A percentile compares a stretch with the other conserved stretches of the same genome.
These are phyloP conservation scores for Calliphora vicina DNA, from an alignment of 1,140 invertebrate genomes.

Conservation along the genomic window DNA sequence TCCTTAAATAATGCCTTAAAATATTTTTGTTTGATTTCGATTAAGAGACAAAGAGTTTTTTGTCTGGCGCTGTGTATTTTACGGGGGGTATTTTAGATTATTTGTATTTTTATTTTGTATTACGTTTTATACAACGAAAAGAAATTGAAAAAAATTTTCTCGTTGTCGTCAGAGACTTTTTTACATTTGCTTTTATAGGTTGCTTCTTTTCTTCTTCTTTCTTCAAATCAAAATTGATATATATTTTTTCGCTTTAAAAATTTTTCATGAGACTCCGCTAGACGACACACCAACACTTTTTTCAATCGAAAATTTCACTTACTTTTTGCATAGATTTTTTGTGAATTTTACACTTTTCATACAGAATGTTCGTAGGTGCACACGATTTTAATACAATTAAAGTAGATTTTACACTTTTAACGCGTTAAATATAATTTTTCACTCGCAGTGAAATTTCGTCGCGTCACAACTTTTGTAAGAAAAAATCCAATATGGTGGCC, in stretches of 20 bases:
- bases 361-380: slow-evolving; percentile 49
- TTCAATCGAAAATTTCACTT: slow-evolving; percentile 46
- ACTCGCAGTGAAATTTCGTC: slow-evolving; percentile 43
- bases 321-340: slow-evolving; percentile 42
- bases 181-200: slow-evolving; percentile 21
- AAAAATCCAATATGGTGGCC: slow-evolving; percentile 50
- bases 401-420: slow-evolving; percentile 46
- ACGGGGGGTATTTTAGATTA: not conserved
- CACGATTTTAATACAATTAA: slow-evolving; percentile 53
- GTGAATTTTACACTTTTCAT: slow-evolving; percentile 44
- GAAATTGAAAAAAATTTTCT: slow-evolving; percentile 24
- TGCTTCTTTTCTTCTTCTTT: slow-evolving; percentile 32
- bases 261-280: slow-evolving; percentile 18
- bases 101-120: not conserved
- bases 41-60: slow-evolving; percentile 34
- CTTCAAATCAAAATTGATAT: not conserved
- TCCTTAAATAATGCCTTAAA: slow-evolving; percentile 39
- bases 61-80: not conserved
- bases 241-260: not conserved
- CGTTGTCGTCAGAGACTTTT: slow-evolving; percentile 33
- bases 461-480: slow-evolving; percentile 36
- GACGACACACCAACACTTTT: slow-evolving; percentile 34
- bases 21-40: slow-evolving; percentile 42
- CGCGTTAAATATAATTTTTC: slow-evolving; percentile 47
- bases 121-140: slow-evolving; percentile 11